Conservation (phyloP, 2,888 invertebrate genomes). For the Trilocha varians region DNA sequence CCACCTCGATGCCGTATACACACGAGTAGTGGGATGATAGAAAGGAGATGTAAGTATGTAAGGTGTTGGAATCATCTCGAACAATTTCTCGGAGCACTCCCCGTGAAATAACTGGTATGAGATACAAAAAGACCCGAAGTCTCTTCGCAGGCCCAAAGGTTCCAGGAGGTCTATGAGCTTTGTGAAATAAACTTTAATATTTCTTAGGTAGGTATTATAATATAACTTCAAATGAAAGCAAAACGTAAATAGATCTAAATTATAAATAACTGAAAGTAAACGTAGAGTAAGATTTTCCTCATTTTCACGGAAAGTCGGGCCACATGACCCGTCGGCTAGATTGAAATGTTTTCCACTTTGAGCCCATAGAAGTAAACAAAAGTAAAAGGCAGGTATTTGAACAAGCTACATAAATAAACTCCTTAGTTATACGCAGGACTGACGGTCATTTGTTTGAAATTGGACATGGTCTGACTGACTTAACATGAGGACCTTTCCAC, state of each 20-base stretch:
- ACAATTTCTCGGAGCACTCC: too few species aligned
- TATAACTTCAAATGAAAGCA: neutral
- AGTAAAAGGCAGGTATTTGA: slow-evolving; percentile 1
- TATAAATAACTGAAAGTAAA: neutral
- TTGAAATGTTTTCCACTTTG: slow-evolving; percentile 5
- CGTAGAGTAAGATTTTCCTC: slow-evolving; percentile 4
- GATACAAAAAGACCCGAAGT: too few species aligned
- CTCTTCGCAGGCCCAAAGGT: too few species aligned
- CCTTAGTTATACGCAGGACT: neutral
- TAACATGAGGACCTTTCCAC: neutral
- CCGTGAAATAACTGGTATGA: too few species aligned
- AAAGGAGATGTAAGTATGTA: too few species aligned
- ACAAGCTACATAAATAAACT: slow-evolving; percentile 1
- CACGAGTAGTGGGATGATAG: too few species aligned
- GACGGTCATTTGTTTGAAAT: slow-evolving; percentile 2
- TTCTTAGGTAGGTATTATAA: too few species aligned
- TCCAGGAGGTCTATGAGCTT: too few species aligned
- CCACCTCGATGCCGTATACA: too few species aligned
- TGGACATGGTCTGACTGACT: neutral
- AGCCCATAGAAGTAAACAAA: slow-evolving; percentile 2
- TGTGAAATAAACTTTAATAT: too few species aligned
- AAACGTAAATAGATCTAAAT: neutral
- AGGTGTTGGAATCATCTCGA: too few species aligned
- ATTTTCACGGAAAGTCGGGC: slow-evolving; percentile 3
- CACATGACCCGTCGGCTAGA: slow-evolving; percentile 3